Evolutionary conservation across 2,113 vertebrate genomes (phyloP), one percentile per base, ranked within the genome.

Genomic region (Piaya cayana): DNA sequence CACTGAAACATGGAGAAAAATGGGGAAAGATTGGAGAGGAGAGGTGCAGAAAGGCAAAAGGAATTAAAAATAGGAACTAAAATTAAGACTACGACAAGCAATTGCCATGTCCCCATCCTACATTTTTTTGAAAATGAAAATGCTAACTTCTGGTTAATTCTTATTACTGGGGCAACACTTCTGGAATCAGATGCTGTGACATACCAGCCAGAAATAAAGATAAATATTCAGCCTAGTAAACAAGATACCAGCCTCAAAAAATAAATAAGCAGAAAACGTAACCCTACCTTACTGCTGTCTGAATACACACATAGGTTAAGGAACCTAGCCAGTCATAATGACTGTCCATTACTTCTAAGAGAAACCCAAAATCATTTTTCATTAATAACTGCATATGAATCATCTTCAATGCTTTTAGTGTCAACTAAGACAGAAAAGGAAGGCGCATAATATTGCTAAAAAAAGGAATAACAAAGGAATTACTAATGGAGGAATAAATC

Each of bases 231-330:
- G 74, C 30, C 64, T 70, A 72, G 56, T 23, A 89, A 91, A 89
- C 36, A 86, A 84, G 45, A 78, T 81, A 93, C 62, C 72, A 95
- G 47, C 32, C 32, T 70, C 60, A 88, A 77, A 65, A 93, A 92
- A 91, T 80, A 88, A 86, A 74, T 55, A 8, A 81, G 76, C 21
- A 86, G 59, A 83, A 91, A 93, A 86, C 22, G 27, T 49, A 91
- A 74, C 39, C 22, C 50, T 76, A 58, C 62, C 47, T 93, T 72
- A 58, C 16, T 81, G 32, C n/a, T 74, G 60, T 29, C 72, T 88
- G 37, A 86, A 86, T 16, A 72, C 18, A 80, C 50, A 49, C 17
- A 81, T 55, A 70, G 1, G 8, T 37, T 86, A 79, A 80, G 59
- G 88, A 86, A 76, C 49, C 49, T 59, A 7, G 36, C 45, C 79